Evolutionary conservation across 1,140 invertebrate species (phyloP).

Genomic region (Nephila pilipes): DNA sequence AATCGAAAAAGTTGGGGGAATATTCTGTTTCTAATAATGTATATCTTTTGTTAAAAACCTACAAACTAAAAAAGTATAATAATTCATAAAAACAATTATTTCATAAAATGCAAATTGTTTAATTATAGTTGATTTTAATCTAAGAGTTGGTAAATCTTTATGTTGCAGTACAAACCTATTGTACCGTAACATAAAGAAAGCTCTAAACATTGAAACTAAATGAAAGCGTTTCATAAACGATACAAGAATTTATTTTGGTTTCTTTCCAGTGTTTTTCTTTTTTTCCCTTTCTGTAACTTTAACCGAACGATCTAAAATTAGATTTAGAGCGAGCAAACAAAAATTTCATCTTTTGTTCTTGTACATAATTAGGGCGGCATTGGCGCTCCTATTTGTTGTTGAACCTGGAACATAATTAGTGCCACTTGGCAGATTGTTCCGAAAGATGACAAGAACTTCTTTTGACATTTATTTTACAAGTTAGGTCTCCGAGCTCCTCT

Average conservation of each 20-base stretch:
- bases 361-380: conserved; percentile 13
- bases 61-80: too few species aligned
- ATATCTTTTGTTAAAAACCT: too few species aligned
- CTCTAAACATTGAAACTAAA: not conserved
- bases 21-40: too few species aligned
- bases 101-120: too few species aligned
- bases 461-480: not conserved
- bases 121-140: too few species aligned
- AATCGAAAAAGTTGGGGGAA: too few species aligned
- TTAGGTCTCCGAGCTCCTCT: not conserved
- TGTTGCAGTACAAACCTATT: too few species aligned
- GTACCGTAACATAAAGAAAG: not conserved
- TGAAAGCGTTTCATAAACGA: not conserved
- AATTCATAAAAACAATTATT: too few species aligned
- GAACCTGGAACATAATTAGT: conserved; percentile 37
- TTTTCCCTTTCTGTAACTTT: not conserved
- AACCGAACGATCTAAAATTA: conserved; percentile 21
- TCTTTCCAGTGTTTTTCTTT: not conserved
- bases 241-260: not conserved
- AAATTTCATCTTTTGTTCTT: conserved; percentile 23
- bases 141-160: too few species aligned
- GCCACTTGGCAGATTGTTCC: conserved; percentile 35
- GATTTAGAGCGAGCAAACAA: conserved; percentile 11
- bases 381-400: conserved; percentile 16
- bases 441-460: conserved; percentile 38